Conservation (phyloP, 2,113 vertebrate genomes). For the Hippoglossus stenolepis region DNA sequence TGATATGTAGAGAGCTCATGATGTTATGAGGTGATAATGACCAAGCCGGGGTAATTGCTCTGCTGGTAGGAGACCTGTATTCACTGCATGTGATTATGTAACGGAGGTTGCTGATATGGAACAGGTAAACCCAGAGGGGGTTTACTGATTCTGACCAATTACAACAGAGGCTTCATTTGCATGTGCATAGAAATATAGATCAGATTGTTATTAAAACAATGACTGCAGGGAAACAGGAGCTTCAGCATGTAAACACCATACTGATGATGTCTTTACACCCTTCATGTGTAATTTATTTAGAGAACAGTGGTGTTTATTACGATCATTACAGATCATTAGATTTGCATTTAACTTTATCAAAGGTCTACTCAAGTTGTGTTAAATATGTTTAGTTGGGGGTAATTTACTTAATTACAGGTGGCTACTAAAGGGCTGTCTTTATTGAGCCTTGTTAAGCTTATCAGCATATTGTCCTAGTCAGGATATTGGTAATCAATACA, state of each 20-base stretch:
- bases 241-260: too few relatives aligned
- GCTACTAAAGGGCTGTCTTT: background rate
- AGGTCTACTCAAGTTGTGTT: background rate
- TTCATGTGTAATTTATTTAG: too few relatives aligned
- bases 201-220: background rate
- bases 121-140: conserved; percentile 61
- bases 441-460: background rate
- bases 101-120: conserved; percentile 60
- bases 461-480: background rate
- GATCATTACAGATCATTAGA: too few relatives aligned
- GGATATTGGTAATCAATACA: conserved; percentile 10
- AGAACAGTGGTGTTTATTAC: too few relatives aligned
- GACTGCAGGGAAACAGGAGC: too few relatives aligned
- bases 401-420: background rate
- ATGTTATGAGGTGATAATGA: conserved; percentile 78
- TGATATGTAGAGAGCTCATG: conserved; percentile 60
- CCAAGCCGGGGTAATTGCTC: conserved; percentile 68
- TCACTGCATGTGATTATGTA: conserved; percentile 68
- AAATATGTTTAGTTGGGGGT: background rate
- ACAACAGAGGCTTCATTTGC: conserved; percentile 51
- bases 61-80: conserved; percentile 66
- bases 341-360: too few relatives aligned
- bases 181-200: conserved; percentile 31
- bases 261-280: too few relatives aligned
- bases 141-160: conserved; percentile 40